Percentiles rank a stretch among this genome's conserved stretches.
These are phyloP conservation scores for Erpetoichthys calabaricus DNA, from an alignment of 2,797 vertebrate species.

Conservation along the genomic window DNA sequence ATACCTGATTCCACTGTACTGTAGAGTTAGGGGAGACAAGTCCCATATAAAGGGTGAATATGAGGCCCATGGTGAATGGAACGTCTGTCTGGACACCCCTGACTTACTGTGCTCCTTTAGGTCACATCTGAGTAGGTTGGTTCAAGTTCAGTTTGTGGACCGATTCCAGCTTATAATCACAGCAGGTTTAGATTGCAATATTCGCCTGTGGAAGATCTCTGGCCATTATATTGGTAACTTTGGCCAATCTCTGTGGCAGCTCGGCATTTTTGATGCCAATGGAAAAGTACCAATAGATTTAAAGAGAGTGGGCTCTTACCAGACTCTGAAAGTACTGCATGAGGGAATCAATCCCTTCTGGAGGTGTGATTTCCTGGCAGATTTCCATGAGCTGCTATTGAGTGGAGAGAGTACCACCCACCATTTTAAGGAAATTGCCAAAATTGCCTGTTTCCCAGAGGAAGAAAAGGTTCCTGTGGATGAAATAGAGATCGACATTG, in stretches of 20 bases:
- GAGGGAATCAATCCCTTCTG: conserved; percentile 18
- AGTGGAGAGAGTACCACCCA: no score
- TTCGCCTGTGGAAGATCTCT: conserved; percentile 24
- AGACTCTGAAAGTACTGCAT: conserved; percentile 18
- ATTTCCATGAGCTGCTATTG: no score
- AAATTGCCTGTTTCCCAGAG: no score
- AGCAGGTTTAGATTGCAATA: conserved; percentile 22
- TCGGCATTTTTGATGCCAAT: conserved; percentile 1
- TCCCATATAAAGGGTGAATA: background rate
- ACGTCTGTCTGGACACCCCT: conserved; percentile 28
- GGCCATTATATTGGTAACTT: conserved; percentile 24
- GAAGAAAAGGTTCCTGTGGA: no score
- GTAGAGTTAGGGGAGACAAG: conserved; percentile 3
- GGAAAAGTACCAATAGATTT: conserved; percentile 8
- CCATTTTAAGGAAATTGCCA: no score
- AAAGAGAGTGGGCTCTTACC: conserved; percentile 6
- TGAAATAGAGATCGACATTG: no score
- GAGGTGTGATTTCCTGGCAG: conserved; percentile 11
- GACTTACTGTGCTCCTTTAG: conserved; percentile 29
- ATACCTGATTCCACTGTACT: conserved; percentile 20
- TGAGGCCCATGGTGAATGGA: conserved; percentile 25
- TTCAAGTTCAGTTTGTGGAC: conserved; percentile 22
- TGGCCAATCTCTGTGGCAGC: conserved; percentile 9
- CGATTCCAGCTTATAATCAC: conserved; percentile 27
- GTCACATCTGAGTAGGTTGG: conserved; percentile 26